These are phyloP conservation scores for Oryzias javanicus DNA, from an alignment of 2,113 vertebrate species.

Conservation along the genomic window DNA sequence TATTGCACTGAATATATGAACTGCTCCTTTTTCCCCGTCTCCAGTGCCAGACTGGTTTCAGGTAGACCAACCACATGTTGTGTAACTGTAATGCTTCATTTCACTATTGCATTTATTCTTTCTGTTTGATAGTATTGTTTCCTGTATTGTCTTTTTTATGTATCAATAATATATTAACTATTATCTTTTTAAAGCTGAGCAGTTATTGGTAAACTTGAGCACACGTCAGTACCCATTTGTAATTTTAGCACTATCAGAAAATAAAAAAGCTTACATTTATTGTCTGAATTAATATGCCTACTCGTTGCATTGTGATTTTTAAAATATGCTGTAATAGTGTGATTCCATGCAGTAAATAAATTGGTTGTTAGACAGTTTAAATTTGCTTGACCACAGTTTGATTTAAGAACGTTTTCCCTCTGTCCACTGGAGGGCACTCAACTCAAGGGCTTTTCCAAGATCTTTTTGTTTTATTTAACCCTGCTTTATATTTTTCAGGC, in stretches of 20 bases:
- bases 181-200: slow-evolving; percentile 29
- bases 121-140: slow-evolving; percentile 55
- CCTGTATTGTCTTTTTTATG: slow-evolving; percentile 37
- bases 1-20: slow-evolving; percentile 72
- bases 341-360: slow-evolving; percentile 73
- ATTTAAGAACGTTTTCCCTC: not conserved
- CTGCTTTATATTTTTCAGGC: not conserved
- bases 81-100: slow-evolving; percentile 61
- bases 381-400: not conserved
- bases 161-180: slow-evolving; percentile 54
- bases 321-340: slow-evolving; percentile 64
- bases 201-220: slow-evolving; percentile 35
- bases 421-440: slow-evolving; percentile 46
- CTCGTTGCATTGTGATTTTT: slow-evolving; percentile 24
- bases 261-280: slow-evolving; percentile 17
- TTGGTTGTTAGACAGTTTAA: slow-evolving; percentile 50
- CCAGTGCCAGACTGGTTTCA: slow-evolving; percentile 49
- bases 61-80: slow-evolving; percentile 50
- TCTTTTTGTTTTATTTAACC: not conserved
- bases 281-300: slow-evolving; percentile 49
- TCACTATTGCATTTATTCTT: slow-evolving; percentile 57
- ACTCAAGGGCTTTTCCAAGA: slow-evolving; percentile 3
- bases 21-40: slow-evolving; percentile 37
- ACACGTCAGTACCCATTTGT: slow-evolving; percentile 26
- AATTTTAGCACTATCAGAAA: slow-evolving; percentile 21